Base-by-base conservation (phyloP, 2,888 invertebrate species). In the Eugnorisma glareosa region DNA sequence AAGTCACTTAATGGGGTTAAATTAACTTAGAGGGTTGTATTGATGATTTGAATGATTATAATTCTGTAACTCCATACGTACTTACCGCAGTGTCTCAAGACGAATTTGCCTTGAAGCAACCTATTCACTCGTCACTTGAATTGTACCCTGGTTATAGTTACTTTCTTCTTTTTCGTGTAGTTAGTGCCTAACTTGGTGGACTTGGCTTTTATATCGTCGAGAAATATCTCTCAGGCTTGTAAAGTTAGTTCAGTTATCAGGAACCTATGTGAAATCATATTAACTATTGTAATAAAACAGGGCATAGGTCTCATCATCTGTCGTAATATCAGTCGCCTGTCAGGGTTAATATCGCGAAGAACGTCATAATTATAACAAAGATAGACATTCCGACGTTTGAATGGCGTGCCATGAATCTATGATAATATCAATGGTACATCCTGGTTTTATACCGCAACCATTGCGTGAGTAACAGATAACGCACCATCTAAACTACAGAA, bases 361-460 rank as follows among this genome's bases (percentile, higher is more conserved):
- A 78, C 43, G 40, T 67, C 78, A 37, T 61, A 59, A 37, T 70
- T 76, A 70, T 70, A 69, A 59, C 54, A 77, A 45, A 18, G 54
- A 75, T 48, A 18, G 68, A 70, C 77, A 24, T 63, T 37, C 67
- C 10, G 78, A 79, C 77, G 24, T 63, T 51, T 71, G 51, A 71
- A 54, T 70, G 77, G 24, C 66, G 69, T 76, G 18, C 13, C 24
- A 13, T n/a, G 70, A 59, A 35, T 59, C 18, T 21, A 6, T 48
- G 57, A 43, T 43, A 40, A 43, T 75, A 66, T 18, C 21, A 37
- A 28, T 45, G 10, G 43, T 43, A 43, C 1, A 72, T 51, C 63
- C 73, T 72, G 28, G n/a, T 40, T 37, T 63, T 18, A 40, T 40
- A 64, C 63, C 63, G 15, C 40, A 40, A 40, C 28, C 10, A 64